Conservation (phyloP, 2,888 invertebrate genomes). For the Ditula angustiorana region DNA sequence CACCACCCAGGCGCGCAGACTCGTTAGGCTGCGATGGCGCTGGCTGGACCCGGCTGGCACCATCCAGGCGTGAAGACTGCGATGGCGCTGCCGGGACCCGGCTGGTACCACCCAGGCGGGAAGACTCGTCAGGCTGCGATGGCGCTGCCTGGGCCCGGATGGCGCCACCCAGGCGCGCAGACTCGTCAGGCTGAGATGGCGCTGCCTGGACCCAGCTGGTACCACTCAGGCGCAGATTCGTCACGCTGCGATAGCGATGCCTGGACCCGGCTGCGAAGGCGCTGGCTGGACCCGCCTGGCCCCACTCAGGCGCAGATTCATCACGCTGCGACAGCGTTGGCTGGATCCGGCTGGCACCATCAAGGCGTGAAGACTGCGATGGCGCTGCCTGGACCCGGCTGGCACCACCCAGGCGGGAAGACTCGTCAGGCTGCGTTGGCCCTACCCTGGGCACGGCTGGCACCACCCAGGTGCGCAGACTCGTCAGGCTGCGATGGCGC, state of each 20-base stretch:
- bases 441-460: neutral
- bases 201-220: constrained; percentile 9
- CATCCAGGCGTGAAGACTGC: neutral
- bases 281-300: neutral
- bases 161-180: neutral
- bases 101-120: neutral
- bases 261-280: neutral
- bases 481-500: neutral
- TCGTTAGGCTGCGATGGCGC: neutral
- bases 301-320: neutral
- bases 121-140: neutral
- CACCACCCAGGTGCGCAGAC: neutral
- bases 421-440: neutral
- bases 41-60: neutral
- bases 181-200: neutral
- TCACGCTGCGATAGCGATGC: neutral
- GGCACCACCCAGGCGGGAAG: neutral
- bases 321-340: neutral
- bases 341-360: constrained; percentile 8
- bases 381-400: neutral
- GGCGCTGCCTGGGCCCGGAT: neutral
- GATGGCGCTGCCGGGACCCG: neutral
- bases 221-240: neutral
- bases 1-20: neutral
- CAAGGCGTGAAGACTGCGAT: neutral